Conservation (phyloP, 2,113 vertebrate species). For the Chunga burmeisteri region DNA sequence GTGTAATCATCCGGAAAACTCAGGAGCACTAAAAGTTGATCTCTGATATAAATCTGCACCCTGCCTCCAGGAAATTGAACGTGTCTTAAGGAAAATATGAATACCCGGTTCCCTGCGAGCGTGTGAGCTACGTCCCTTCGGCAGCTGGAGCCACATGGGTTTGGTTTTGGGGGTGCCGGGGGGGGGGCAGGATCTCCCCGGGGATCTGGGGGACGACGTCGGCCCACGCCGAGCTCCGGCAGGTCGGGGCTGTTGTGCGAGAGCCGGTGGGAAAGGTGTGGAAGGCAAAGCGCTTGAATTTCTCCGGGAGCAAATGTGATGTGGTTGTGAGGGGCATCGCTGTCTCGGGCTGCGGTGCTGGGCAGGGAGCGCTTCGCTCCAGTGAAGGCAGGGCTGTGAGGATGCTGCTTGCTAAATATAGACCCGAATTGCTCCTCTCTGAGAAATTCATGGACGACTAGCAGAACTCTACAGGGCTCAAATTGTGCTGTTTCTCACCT, state of each 20-base stretch:
- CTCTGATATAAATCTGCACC: background rate
- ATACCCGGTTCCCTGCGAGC: background rate
- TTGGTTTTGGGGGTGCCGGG: background rate
- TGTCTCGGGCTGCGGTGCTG: background rate
- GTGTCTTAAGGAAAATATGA: background rate
- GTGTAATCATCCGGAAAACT: background rate
- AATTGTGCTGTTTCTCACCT: background rate
- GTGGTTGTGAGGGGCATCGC: background rate
- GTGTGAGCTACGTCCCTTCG: background rate
- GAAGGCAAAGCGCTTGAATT: background rate
- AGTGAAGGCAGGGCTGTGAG: background rate
- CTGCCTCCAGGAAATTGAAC: background rate
- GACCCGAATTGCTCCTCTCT: background rate
- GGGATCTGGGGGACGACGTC: background rate
- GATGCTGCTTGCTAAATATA: background rate
- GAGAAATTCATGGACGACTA: rapidly evolving
- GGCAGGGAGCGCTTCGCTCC: background rate
- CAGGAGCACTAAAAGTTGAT: background rate
- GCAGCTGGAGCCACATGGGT: background rate
- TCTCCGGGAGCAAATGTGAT: background rate
- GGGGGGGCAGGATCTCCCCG: background rate
- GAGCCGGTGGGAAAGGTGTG: background rate
- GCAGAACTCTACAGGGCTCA: background rate
- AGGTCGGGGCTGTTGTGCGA: background rate
- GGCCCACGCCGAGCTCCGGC: rapidly evolving